Evolutionary conservation across 2,113 vertebrate genomes (phyloP).

Genomic region (Natator depressus): DNA sequence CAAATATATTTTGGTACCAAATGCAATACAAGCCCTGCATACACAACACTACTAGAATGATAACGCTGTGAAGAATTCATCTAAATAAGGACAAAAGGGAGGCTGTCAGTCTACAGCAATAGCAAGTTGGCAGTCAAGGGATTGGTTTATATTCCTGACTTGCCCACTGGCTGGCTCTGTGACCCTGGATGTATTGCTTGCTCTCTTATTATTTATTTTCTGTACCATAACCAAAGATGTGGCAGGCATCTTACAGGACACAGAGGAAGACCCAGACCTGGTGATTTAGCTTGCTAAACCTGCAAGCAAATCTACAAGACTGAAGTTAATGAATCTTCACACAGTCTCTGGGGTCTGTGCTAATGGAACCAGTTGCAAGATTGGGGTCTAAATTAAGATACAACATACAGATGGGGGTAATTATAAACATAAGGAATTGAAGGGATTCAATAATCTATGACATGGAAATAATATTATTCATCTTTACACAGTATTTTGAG

Average conservation of each 20-base stretch:
- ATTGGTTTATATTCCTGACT: background rate
- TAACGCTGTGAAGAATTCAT: background rate
- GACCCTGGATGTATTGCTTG: rapidly evolving
- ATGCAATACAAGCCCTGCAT: background rate
- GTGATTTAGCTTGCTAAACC: background rate
- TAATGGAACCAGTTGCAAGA: background rate
- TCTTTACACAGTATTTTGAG: background rate
- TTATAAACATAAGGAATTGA: background rate
- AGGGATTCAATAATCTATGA: background rate
- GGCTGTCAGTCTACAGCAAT: conserved; percentile 1
- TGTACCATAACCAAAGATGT: background rate
- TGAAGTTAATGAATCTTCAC: background rate
- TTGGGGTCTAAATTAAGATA: background rate
- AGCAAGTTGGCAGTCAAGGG: background rate
- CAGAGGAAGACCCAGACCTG: background rate
- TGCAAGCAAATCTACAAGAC: background rate
- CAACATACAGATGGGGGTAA: background rate
- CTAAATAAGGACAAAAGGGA: conserved; percentile 22
- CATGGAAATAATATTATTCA: background rate
- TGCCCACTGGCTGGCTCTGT: rapidly evolving
- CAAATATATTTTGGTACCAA: conserved; percentile 2
- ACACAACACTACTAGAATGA: background rate
- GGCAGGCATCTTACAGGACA: background rate
- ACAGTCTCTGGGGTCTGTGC: background rate
- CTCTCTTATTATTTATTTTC: background rate